phyloP scores from a whole-genome alignment of 2,113 vertebrate species.

The Equus przewalskii region DNA sequence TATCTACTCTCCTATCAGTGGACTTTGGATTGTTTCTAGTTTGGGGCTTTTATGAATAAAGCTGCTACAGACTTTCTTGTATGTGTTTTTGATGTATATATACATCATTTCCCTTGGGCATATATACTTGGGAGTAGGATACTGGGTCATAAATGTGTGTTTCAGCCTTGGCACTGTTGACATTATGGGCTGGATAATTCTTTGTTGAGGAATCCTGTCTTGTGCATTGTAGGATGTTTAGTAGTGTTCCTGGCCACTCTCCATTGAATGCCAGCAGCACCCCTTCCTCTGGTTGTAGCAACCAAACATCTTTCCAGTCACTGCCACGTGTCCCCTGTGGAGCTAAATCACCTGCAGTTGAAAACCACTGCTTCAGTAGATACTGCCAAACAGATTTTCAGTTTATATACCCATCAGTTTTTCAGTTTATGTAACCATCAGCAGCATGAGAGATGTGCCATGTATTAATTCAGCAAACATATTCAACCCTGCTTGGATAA shows the following conservation, averaged over 20 bases:
- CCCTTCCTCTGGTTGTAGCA: background rate
- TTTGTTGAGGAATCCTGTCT: background rate
- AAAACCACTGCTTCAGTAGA: background rate
- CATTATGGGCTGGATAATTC: background rate
- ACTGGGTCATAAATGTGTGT: background rate
- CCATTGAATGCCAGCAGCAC: accelerated
- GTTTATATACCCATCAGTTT: background rate
- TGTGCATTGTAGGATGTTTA: background rate
- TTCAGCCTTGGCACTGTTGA: background rate
- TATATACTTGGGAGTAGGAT: background rate
- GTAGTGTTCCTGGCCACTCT: background rate
- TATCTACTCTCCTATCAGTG: background rate
- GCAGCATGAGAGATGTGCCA: background rate
- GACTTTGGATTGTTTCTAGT: background rate
- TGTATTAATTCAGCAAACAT: background rate
- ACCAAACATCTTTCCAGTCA: accelerated
- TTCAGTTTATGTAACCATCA: too few species aligned
- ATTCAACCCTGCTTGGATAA: constrained; percentile 3
- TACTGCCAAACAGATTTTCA: background rate
- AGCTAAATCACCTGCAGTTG: background rate
- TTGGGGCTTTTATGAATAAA: background rate
- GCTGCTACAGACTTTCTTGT: background rate
- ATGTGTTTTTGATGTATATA: background rate
- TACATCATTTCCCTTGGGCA: background rate
- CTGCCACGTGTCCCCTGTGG: background rate